phyloP scores from a whole-genome alignment of 92 coral and sea anemone genomes.

The Diadumene lineata region DNA sequence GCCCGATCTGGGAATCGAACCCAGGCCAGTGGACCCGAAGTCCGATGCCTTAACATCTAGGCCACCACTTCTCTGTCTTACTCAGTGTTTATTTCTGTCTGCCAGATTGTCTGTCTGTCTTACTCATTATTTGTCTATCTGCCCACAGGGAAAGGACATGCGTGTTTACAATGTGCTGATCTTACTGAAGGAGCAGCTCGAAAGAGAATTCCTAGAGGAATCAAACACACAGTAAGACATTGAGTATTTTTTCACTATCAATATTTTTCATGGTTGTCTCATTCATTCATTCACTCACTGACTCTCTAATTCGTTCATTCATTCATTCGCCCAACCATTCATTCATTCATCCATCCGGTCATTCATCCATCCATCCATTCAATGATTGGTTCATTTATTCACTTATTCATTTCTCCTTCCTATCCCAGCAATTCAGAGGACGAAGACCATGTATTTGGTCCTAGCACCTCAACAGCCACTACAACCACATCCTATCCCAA shows the following conservation, averaged over 20 bases:
- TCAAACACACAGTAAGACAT: too few species aligned
- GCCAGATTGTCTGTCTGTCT: conserved; percentile 2
- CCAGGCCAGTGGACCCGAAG: too few species aligned
- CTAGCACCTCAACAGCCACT: conserved; percentile 63
- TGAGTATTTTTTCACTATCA: too few species aligned
- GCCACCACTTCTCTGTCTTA: too few species aligned
- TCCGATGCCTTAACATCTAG: too few species aligned
- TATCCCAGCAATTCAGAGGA: conserved; percentile 59
- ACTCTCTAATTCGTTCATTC: neutral
- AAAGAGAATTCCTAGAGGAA: conserved; percentile 52
- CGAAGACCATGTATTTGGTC: conserved; percentile 66
- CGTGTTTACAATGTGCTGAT: conserved; percentile 76
- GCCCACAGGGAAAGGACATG: conserved; percentile 57
- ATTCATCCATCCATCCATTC: neutral
- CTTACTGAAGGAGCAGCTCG: conserved; percentile 63
- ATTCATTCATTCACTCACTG: neutral
- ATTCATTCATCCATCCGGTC: neutral
- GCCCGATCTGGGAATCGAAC: too few species aligned
- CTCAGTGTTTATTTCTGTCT: neutral
- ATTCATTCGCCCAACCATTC: neutral
- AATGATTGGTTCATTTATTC: neutral
- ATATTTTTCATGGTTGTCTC: neutral
- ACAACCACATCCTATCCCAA: conserved; percentile 13
- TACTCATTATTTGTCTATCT: neutral
- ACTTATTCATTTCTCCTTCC: neutral